Base-by-base conservation (phyloP, 2,113 vertebrate species). In the Oostethus manadensis region DNA sequence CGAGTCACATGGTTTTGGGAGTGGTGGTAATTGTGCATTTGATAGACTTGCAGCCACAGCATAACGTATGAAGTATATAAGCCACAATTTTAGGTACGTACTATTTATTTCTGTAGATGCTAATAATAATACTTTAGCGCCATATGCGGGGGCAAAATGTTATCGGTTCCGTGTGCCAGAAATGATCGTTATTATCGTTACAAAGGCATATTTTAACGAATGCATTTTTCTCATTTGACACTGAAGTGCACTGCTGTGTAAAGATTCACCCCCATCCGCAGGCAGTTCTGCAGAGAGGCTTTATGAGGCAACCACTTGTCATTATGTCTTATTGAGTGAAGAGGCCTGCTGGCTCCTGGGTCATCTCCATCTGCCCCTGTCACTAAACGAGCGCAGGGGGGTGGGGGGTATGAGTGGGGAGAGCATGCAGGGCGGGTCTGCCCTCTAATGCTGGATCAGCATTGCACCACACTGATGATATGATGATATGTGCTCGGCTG, bases 271-370 rank as follows among this genome's bases (percentile, higher is more conserved):
- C 20, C n/a, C 11, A 10, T 21, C 18, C 1, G 20, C 45, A 47
- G 17, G 2, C 8, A 46, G 45, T 8, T 15, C 45, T 15, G 45
- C 9, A 46, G 23, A 26, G 23, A 26, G 23, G 23, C 23, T 18
- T 9, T 18, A 18, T 46, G 18, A 63, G 55, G 56, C 62, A 21
- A 48, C 43, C n/a, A 3, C 38, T 29, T 82, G 79, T 79, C 74
- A 81, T 82, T 73, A 79, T 66, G 46, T 64, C 76, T 75, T 80
- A 70, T 71, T 77, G 73, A 74, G 35, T 57, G 58, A 76, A 61
- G 72, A 71, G 76, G 66, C 29, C 29, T 33, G 29, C 29, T 33
- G 70, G 51, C 77, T 76, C 72, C 58, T 48, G 76, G 80, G 80
- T 80, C 73, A 80, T 61, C 68, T 74, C 66, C 78, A 74, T 81